Evolutionary conservation across 2,113 vertebrate genomes (phyloP), one percentile per base, ranked within the genome.

Genomic region (Pionites leucogaster): DNA sequence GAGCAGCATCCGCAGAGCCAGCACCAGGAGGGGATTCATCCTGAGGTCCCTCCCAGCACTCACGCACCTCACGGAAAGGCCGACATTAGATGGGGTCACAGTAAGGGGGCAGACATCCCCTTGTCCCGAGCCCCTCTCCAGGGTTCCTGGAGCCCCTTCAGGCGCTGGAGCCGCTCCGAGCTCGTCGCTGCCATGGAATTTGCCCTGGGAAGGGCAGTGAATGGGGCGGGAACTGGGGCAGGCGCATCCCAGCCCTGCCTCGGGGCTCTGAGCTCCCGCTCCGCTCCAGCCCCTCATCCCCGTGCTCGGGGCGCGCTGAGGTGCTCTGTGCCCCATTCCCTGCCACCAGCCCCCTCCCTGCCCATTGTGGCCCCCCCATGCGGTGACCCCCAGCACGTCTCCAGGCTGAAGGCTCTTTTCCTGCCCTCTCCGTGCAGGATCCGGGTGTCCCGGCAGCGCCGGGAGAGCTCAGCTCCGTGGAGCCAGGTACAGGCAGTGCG

Each of bases 391-490:
- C 1, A 7, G 15, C 39, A n/a, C 3, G 1, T 55, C 20, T 18
- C 57, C 65, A 11, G 27, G 35, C 1, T 37, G 63, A 92, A 1
- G 4, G 8, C 31, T 4, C 13, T 35, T 74, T n/a, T 22, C 46
- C 29, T 42, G 25, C 50, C 44, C 55, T 53, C 59, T 52, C 47
- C 2, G 0, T 33, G 39, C 77, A 90, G 88, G 82, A 78, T 9
- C 41, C 1, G 13, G 35, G 23, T 0, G 3, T 2, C 13, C 33
- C 3, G 64, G 49, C 69, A 15, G 60, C 4, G 3, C 46, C 13
- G 60, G 62, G 44, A n/a, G 81, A 77, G 14, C 16, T 62, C 71
- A 41, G 35, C 52, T 70, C 74, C 72, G 19, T 87, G 67, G 83
- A 79, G 47, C 57, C 60, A 0, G 92, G 78, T 62, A 57, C 27